Base-by-base conservation (phyloP, 2,113 vertebrate species). In the Sander lucioperca region DNA sequence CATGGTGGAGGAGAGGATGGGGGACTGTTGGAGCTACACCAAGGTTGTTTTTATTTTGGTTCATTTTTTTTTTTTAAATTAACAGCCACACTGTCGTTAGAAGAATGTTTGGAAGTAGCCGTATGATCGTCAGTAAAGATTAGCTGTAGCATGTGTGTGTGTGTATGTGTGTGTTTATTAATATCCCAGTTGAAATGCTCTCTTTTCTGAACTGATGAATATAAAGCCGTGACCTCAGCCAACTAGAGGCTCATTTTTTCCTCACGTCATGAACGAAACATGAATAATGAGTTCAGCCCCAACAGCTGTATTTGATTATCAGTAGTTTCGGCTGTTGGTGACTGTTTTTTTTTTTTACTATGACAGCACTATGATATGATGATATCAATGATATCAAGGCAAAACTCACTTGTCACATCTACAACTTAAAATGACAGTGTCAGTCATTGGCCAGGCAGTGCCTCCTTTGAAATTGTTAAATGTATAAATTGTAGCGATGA, bases 1-100 rank as follows among this genome's bases (percentile, higher is more conserved):
- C 58, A 95, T 95, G 94, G 74, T 93, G 4, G 95, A 95, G 56
- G 94, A 94, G 74, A 95, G 83, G 88, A 96, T 96, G 95, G 95
- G 95, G 30, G 75, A 62, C 66, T 96, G 95, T 82, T 95, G 92
- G 92, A 95, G 93, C 84, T 1, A 74, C 67, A 94, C 79, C 39
- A 95, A 95, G 94, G 95, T 95, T 0, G 19, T 74, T 43, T 73
- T 48, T 53, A 9, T 36, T 73, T 30, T 71, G n/a, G 4, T 71
- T 64, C 2, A 56, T 48, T 43, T 72, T n/a, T 25, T 33, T 48
- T 43, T 72, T n/a, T 25, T 33, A 63, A 67, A n/a, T 58, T 73
- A 5, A 21, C 43, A 43, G 4, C 39, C n/a, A 18, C 10, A 16
- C 21, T 39, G n/a, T 4, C 1, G 1, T 25, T 21, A 71, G 18